A percentile compares a stretch with the other conserved stretches of the same genome.
Evolutionary conservation across 2,888 invertebrate species (phyloP).

Genomic region (Tetragnatha montana): DNA sequence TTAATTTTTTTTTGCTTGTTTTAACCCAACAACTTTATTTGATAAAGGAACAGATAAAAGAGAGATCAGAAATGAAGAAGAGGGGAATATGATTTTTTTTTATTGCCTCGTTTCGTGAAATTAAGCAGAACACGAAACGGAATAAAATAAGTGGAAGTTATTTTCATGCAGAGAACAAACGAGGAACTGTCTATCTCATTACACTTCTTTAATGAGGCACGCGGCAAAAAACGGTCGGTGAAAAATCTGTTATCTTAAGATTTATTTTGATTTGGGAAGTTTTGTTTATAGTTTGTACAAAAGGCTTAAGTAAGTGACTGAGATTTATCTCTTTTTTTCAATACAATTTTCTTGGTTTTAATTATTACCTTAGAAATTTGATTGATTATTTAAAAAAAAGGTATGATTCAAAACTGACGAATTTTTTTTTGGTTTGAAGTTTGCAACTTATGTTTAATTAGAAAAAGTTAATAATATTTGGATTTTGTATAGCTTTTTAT

Average conservation of each 20-base stretch:
- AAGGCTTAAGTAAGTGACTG: too few relatives aligned
- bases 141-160: neutral
- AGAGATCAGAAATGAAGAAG: neutral
- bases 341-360: too few relatives aligned
- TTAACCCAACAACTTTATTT: constrained; percentile 1
- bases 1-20: constrained; percentile 17
- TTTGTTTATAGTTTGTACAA: too few relatives aligned
- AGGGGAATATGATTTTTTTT: neutral
- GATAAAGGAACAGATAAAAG: neutral
- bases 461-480: too few relatives aligned
- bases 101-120: neutral
- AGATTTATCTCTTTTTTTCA: too few relatives aligned
- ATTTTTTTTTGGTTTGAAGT: too few relatives aligned
- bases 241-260: neutral
- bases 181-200: constrained; percentile 10
- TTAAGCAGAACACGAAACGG: neutral
- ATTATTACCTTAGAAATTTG: too few relatives aligned
- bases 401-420: too few relatives aligned
- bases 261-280: too few relatives aligned
- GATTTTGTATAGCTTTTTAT: too few relatives aligned
- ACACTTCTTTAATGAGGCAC: constrained; percentile 6
- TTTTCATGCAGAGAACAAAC: neutral
- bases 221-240: neutral
- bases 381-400: too few relatives aligned
- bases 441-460: too few relatives aligned